Percentiles rank a stretch among this genome's conserved stretches.
phyloP scores from a whole-genome alignment of 2,797 vertebrate species.

The Myiothlypis chrysogaster region DNA sequence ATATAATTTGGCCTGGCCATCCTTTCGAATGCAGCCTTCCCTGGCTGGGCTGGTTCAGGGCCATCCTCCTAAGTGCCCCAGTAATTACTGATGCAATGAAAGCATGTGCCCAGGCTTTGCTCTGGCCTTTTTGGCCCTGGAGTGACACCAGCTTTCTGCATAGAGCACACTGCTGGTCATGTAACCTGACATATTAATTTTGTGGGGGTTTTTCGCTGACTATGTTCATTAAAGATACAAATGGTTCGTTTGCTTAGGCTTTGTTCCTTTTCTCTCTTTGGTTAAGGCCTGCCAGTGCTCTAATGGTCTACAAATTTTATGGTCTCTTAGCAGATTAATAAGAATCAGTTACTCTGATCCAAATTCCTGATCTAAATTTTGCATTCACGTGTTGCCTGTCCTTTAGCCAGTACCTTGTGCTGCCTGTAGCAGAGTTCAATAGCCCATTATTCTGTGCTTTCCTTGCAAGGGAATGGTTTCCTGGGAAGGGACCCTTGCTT shows the following conservation, averaged over 20 bases:
- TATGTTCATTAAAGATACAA: neutral
- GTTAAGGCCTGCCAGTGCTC: neutral
- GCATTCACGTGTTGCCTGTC: neutral
- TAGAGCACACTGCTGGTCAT: neutral
- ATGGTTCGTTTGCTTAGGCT: neutral
- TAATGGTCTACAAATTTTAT: neutral
- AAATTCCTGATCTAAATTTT: neutral
- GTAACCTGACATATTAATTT: neutral
- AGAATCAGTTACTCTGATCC: neutral
- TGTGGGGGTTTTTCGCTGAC: neutral
- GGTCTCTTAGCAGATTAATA: neutral
- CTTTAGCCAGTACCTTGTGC: neutral
- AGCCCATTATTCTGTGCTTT: neutral
- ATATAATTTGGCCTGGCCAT: conserved; percentile 74
- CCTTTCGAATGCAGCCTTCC: conserved; percentile 47
- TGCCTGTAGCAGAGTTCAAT: neutral
- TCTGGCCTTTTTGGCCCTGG: neutral
- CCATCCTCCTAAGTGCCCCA: conserved; percentile 2
- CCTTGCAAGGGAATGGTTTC: neutral
- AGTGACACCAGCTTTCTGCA: neutral
- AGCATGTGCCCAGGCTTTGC: neutral
- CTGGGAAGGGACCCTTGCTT: neutral
- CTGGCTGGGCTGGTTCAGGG: conserved; percentile 44
- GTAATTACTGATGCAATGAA: conserved; percentile 35
- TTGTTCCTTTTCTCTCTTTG: neutral